phyloP scores from a whole-genome alignment of 2,113 vertebrate species.

The Pungitius pungitius region DNA sequence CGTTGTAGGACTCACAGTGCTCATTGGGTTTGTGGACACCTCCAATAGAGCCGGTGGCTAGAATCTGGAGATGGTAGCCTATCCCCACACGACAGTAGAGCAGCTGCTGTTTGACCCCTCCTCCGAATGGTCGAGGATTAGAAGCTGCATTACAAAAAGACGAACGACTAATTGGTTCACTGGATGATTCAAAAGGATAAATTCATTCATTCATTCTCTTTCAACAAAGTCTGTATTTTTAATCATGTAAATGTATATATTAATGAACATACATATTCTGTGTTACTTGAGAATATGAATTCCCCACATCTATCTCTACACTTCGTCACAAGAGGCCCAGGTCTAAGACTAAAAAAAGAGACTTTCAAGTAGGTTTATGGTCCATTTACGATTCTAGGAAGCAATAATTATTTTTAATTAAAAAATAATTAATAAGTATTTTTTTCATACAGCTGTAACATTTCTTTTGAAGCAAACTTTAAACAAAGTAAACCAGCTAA shows the following conservation, averaged over 20 bases:
- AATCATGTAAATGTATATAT: no score
- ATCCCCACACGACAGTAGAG: conserved; percentile 79
- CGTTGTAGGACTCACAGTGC: conserved; percentile 65
- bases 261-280: not conserved
- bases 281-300: not conserved
- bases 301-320: not conserved
- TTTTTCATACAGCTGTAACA: not conserved
- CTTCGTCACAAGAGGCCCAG: not conserved
- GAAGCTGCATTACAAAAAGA: conserved; percentile 37
- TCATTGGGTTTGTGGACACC: conserved; percentile 73
- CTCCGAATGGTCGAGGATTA: conserved; percentile 34
- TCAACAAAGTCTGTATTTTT: not conserved
- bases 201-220: not conserved
- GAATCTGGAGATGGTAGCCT: conserved; percentile 80
- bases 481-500: not conserved
- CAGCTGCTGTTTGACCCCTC: conserved; percentile 55
- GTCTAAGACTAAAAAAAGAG: no score
- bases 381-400: no score
- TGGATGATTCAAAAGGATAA: not conserved
- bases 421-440: no score
- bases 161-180: not conserved
- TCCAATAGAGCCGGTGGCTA: conserved; percentile 60
- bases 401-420: no score
- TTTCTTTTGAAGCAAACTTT: not conserved
- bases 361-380: no score